These are phyloP conservation scores for Ennomos quercinarius DNA, from an alignment of 2,888 invertebrate genomes.

Conservation along the genomic window DNA sequence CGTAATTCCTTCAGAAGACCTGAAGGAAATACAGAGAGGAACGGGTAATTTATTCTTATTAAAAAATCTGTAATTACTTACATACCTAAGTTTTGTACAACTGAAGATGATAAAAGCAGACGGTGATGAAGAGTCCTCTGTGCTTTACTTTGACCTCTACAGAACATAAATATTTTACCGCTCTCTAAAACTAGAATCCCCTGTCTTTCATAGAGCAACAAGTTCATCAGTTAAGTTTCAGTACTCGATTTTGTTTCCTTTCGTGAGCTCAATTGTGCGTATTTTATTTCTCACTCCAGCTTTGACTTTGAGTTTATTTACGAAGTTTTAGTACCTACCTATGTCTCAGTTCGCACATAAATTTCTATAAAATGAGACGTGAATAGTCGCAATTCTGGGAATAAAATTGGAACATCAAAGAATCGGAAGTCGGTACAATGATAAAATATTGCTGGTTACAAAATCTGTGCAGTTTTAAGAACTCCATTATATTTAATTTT, in stretches of 20 bases:
- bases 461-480: constrained; percentile 10
- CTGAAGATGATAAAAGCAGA: too few relatives aligned
- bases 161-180: constrained; percentile 6
- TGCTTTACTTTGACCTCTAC: background rate
- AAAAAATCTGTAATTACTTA: too few relatives aligned
- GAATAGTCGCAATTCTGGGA: constrained; percentile 67
- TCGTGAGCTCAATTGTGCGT: constrained; percentile 60
- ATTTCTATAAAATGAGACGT: constrained; percentile 68
- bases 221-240: constrained; percentile 34
- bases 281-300: constrained; percentile 60
- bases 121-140: too few relatives aligned
- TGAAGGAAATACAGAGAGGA: too few relatives aligned
- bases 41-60: too few relatives aligned
- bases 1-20: too few relatives aligned
- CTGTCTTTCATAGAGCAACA: constrained; percentile 38
- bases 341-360: constrained; percentile 58
- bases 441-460: constrained; percentile 51
- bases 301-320: constrained; percentile 65
- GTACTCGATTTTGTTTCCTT: constrained; percentile 55
- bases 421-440: constrained; percentile 55
- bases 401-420: constrained; percentile 75
- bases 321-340: constrained; percentile 50
- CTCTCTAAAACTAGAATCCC: constrained; percentile 30
- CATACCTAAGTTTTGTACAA: too few relatives aligned
- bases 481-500: background rate